Base-by-base conservation (phyloP, 2,888 invertebrate genomes). In the Eremobia ochroleuca region DNA sequence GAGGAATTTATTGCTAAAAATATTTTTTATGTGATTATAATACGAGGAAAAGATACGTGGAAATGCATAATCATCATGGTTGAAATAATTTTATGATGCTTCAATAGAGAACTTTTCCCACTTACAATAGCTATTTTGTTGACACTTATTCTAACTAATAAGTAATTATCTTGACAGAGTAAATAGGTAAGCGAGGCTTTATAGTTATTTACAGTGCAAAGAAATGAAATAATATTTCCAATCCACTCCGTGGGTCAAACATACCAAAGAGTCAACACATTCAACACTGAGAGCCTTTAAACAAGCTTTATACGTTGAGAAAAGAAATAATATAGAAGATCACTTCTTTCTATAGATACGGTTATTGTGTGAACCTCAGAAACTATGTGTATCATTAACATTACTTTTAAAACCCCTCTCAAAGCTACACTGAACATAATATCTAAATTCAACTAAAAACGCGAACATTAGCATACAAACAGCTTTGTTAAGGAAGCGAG, bases 381-480 rank as follows among this genome's bases (percentile, higher is more conserved):
- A 76, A 65, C 37, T 25, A 15, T 15, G 28, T 31, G 8, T 59
- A 31, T 37, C 4, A 34, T 67, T 25, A 28, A 43, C 28, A 6
- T 65, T 37, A 15, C 13, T 46, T 73, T 70, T 31, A 55, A 61
- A 65, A 66, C 4, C 13, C 31, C 21, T 40, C 43, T 40, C 18
- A n/a, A 64, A 59, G 37, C 9, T 49, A 18, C 59, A 59, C 37
- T 65, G 31, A 72, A 71, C 59, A 31, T 28, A 31, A 82, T 64
- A 69, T 52, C 61, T 31, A 76, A 85, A 82, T 79, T 84, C 40
- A 69, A 72, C 62, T 72, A 68, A 75, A 83, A 82, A 49, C 69
- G 40, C 31, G 18, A 49, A 58, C 65, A 81, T 87, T 85, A 68
- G 13, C 86, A 86, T 87, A 77, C 15, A 86, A 81, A 83, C 73